Conservation (phyloP, 2,797 vertebrate genomes). For the Danio albolineatus region DNA sequence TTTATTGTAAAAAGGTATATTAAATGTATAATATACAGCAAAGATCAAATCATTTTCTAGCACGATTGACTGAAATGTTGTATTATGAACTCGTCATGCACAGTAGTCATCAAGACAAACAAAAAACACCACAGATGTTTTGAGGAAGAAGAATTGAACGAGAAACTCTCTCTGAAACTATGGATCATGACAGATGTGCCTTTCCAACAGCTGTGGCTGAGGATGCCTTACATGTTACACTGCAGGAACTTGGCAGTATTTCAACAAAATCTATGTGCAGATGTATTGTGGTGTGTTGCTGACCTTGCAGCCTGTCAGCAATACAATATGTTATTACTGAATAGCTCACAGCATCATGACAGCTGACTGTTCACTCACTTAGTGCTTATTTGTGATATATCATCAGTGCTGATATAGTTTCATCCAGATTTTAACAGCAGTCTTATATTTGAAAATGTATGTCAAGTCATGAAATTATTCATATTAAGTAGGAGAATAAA, state of each 20-base stretch:
- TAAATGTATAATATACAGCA: neutral
- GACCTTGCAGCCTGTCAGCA: neutral
- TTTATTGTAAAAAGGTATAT: neutral
- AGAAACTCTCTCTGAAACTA: slow-evolving; percentile 55
- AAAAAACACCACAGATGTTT: slow-evolving; percentile 43
- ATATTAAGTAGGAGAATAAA: too few species aligned
- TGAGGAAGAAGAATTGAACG: slow-evolving; percentile 18
- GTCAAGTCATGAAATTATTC: too few species aligned
- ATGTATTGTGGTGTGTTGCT: slow-evolving; percentile 10
- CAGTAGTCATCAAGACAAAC: slow-evolving; percentile 42
- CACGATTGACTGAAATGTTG: neutral
- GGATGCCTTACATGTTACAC: slow-evolving; percentile 16
- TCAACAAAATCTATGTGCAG: slow-evolving; percentile 23
- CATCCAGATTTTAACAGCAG: neutral
- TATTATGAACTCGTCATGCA: slow-evolving; percentile 25
- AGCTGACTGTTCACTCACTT: neutral
- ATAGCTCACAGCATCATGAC: slow-evolving; percentile 18
- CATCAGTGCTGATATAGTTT: neutral
- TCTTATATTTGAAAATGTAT: too few species aligned
- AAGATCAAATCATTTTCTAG: neutral
- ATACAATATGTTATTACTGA: slow-evolving; percentile 15
- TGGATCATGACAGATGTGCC: slow-evolving; percentile 57
- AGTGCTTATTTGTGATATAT: neutral
- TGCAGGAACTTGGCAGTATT: neutral
- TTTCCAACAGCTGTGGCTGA: slow-evolving; percentile 37